phyloP scores from a whole-genome alignment of 2,888 invertebrate species.

The Erebia aethiops region DNA sequence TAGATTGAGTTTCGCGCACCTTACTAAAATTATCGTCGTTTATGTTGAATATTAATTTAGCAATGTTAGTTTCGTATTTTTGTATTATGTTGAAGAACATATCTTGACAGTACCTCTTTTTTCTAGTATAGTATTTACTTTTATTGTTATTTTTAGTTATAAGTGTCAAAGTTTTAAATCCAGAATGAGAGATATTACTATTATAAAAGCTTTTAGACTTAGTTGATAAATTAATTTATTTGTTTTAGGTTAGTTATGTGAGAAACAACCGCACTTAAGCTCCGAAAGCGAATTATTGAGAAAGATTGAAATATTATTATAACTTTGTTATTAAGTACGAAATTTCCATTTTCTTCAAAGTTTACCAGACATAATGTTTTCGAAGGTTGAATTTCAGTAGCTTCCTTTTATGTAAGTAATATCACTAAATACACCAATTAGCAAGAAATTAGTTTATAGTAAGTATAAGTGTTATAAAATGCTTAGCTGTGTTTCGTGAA shows the following conservation, averaged over 20 bases:
- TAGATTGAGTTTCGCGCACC: neutral
- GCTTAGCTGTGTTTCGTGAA: constrained; percentile 70
- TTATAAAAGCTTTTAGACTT: constrained; percentile 61
- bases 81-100: constrained; percentile 33
- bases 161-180: constrained; percentile 71
- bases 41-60: neutral
- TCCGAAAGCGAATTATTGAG: constrained; percentile 41
- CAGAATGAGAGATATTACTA: constrained; percentile 79
- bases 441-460: constrained; percentile 27
- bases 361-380: constrained; percentile 36
- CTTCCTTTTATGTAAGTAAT: constrained; percentile 28
- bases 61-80: constrained; percentile 24
- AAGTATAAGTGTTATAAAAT: constrained; percentile 45
- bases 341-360: constrained; percentile 51
- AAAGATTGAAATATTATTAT: constrained; percentile 38
- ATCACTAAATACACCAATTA: constrained; percentile 35
- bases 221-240: constrained; percentile 70
- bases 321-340: constrained; percentile 47
- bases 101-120: constrained; percentile 53
- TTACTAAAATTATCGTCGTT: neutral
- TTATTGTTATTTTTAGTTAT: constrained; percentile 73
- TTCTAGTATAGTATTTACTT: constrained; percentile 55
- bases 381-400: constrained; percentile 29
- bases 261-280: constrained; percentile 34
- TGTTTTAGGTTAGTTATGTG: constrained; percentile 47